Base-by-base conservation (phyloP, 2,888 invertebrate genomes). In the Acanthosoma haemorrhoidale region DNA sequence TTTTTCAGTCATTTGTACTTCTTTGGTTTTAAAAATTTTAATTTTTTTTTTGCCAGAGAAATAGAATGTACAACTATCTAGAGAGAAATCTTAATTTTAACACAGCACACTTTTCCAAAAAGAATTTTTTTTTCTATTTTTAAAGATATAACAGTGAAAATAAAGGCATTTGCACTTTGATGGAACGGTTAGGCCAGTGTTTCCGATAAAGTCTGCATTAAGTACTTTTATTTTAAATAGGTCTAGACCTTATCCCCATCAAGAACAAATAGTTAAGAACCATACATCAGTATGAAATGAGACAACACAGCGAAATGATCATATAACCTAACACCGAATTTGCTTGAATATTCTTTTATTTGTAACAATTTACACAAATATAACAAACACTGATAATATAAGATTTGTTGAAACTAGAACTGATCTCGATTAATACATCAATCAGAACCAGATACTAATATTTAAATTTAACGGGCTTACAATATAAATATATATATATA, bases 61-160 rank as follows among this genome's bases (percentile, higher is more conserved):
- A 73, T 72, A 70, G 67, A 71, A 69, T 70, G 69, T 68, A 67
- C 70, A 60, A 67, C 68, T 67, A 68, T 69, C 66, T 70, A 68
- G 68, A 60, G 39, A 71, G 60, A 72, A 72, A 71, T 73, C 71
- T 72, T 72, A 73, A 73, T 71, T 73, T 73, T 78, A 77, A 76
- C 81, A 81, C 81, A 81, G 81, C 81, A 80, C 81, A 73, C 71
- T 69, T 72, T 73, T 73, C 69, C 69, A 69, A 71, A n/a, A 73
- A 68, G 43, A 69, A 71, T 78, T 79, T 79, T 76, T 76, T 78
- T 72, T 79, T 80, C 80, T 77, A 80, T 80, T 51, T 78, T 76
- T 77, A 78, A 80, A 72, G 59, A 78, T 78, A 25, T 79, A 78
- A 81, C 81, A 69, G 68, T 59, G 68, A 72, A 72, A 67, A 70